Evolutionary conservation across 1,140 invertebrate genomes (phyloP), one percentile per base, ranked within the genome.

Genomic region (Colletes latitarsis): DNA sequence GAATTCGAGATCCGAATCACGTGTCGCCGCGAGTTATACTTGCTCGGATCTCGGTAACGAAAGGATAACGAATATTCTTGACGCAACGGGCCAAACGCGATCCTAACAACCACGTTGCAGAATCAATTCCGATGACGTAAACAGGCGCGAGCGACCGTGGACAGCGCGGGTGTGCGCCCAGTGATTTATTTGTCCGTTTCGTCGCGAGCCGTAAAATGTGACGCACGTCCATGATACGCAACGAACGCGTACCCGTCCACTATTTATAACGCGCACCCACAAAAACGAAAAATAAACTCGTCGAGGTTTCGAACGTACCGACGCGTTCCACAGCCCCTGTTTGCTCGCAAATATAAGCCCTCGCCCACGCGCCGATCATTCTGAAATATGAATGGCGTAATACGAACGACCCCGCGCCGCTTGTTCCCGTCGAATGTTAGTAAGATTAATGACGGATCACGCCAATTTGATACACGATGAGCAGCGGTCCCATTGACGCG

Each of bases 111-210:
- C 39, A 57, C 74, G 53, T 19, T 0, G 15, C 15, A 58, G 53
- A 77, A 77, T 77, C 74, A 69, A 77, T 77, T 58, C 41, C 19
- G 10, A 43, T 69, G 66, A 69, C 53, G 64, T 69, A 58, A 30
- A 69, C 21, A 58, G 15, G 12, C 58, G 15, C 3, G 15, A 12
- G 43, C 3, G 49, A 53, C 14, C 12, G 21, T 14, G 14, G 14
- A 46, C 17, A 17, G 9, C 12, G 1, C 4, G 21, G 3, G 58
- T 19, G 43, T 46, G 43, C 9, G 6, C 43, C 6, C 39, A 3
- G 63, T 68, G 52, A 76, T 76, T 76, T 76, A 76, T 76, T 57
- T 68, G 62, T 76, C 52, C 39, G 52, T 68, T 78, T 78, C 43
- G 17, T 43, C 41, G 55, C 41, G 21, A 62, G 57, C 43, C 19